phyloP scores from a whole-genome alignment of 2,888 invertebrate genomes.

The Agrochola lychnidis region DNA sequence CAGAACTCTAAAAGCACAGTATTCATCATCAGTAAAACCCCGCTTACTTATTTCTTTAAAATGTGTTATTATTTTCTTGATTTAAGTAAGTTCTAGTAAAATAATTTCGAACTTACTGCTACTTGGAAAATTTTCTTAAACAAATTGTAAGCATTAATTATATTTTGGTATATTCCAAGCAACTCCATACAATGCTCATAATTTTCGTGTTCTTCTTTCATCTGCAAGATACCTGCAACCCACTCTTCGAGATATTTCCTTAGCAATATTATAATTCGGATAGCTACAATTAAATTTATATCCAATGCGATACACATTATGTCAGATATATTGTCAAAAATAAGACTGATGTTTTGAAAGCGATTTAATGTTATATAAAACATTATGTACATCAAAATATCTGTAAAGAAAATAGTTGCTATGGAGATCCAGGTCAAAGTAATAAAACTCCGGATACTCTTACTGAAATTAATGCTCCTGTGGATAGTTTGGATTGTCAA shows the following conservation, averaged over 20 bases:
- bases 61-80: no score
- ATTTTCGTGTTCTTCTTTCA: slow-evolving; percentile 1
- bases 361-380: neutral
- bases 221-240: neutral
- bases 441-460: neutral
- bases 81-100: neutral
- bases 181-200: neutral
- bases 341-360: neutral
- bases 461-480: no score
- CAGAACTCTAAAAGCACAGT: no score
- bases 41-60: no score
- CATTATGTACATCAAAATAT: neutral
- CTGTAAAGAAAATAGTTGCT: neutral
- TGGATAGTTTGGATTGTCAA: no score
- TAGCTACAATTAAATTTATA: neutral
- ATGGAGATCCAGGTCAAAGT: slow-evolving; percentile 45
- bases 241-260: slow-evolving; percentile 20
- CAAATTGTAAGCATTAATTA: slow-evolving; percentile 27
- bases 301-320: slow-evolving; percentile 2
- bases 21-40: no score
- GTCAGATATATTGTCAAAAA: neutral
- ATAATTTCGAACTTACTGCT: slow-evolving; percentile 10
- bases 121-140: slow-evolving; percentile 19
- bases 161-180: slow-evolving; percentile 7
- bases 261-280: slow-evolving; percentile 20